Base-by-base conservation (phyloP, 2,113 vertebrate species). In the Bos indicus region DNA sequence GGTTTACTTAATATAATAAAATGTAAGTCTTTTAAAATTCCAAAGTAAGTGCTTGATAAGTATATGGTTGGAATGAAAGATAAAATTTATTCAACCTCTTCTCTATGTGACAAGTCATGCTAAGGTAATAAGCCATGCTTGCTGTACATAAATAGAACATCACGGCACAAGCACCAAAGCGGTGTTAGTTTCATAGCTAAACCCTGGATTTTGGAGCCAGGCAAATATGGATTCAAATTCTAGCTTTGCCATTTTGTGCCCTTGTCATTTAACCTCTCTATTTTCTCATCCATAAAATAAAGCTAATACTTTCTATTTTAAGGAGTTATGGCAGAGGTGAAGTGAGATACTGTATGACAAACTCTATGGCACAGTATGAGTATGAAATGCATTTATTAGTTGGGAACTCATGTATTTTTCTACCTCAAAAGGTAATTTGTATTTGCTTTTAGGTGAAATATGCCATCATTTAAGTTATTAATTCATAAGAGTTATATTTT, bases 371-470 rank as follows among this genome's bases (percentile, higher is more conserved):
- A 28, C 5, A 54, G 7, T n/a, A 11, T 90, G 56, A 43, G 4
- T 56, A 86, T 51, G 59, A 89, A 93, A 51, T 46, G 13, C 33
- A n/a, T 36, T 16, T 56, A 17, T 81, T 85, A 46, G n/a, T 91
- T 52, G 62, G n/a, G 56, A 67, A 48, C 3, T 25, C 21, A 11
- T 21, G 12, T 60, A 26, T 21, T 7, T 16, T 84, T 36, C 40
- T 64, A 80, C 46, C 59, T 77, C 25, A 80, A 25, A 83, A 59
- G 62, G 23, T 36, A 78, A 77, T 84, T 96, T 94, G 83, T 83
- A 14, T 94, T 96, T 94, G 82, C 81, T 95, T 80, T 80, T 96
- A 59, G 48, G 54, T 54, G 54, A 96, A 94, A 52, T 78, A 62
- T 91, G 10, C 3, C n/a, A 30, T 77, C 13, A 82, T 16, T 64